Evolutionary conservation across 2,888 invertebrate species (phyloP).

Genomic region (Dynastes hyllus): DNA sequence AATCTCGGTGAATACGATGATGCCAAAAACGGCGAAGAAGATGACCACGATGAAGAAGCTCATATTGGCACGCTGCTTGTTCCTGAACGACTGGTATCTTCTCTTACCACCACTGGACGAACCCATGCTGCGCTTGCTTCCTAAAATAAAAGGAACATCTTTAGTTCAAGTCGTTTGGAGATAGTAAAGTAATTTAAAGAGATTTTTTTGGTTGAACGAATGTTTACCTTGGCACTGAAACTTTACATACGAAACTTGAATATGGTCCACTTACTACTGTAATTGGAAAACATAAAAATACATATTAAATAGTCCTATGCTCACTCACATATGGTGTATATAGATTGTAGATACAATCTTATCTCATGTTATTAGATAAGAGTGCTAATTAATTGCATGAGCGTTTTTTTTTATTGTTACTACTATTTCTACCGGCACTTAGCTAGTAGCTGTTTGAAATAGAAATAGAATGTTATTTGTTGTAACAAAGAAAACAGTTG

Average conservation of each 20-base stretch:
- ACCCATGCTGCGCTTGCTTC: conserved; percentile 61
- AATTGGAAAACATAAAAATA: background rate
- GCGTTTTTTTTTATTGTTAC: too few species aligned
- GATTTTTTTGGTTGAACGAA: background rate
- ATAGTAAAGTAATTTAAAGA: background rate
- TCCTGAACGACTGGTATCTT: conserved; percentile 69
- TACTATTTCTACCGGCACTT: too few species aligned
- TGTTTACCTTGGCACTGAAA: background rate
- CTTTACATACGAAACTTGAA: background rate
- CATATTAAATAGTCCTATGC: too few species aligned
- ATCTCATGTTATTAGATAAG: too few species aligned
- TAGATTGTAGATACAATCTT: too few species aligned
- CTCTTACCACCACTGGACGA: conserved; percentile 66
- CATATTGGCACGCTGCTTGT: conserved; percentile 88
- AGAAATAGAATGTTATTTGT: too few species aligned
- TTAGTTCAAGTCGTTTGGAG: background rate
- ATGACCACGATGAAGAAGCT: conserved; percentile 93
- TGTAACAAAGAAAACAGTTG: too few species aligned
- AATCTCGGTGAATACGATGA: conserved; percentile 91
- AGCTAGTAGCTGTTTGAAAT: too few species aligned
- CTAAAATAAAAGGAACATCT: conserved; percentile 20
- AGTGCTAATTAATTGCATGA: too few species aligned
- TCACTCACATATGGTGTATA: too few species aligned
- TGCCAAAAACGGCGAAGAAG: conserved; percentile 91
- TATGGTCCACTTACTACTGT: background rate